A percentile compares a stretch with the other conserved stretches of the same genome.
These are phyloP conservation scores for Malthinus seriepunctatus DNA, from an alignment of 2,888 invertebrate genomes.

Conservation along the genomic window DNA sequence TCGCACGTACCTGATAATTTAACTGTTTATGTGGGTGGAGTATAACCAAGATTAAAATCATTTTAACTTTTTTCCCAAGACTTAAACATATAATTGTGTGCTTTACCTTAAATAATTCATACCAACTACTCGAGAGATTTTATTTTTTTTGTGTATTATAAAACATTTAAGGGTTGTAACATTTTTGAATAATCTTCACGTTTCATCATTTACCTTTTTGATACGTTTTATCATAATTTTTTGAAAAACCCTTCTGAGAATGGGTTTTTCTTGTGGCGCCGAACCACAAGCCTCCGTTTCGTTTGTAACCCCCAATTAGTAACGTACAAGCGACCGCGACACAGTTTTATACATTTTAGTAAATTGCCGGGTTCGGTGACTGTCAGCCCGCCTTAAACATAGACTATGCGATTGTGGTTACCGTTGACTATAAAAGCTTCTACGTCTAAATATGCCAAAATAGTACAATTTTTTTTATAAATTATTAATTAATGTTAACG, in stretches of 20 bases:
- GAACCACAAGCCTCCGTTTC: conserved; percentile 30
- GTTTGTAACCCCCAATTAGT: conserved; percentile 37
- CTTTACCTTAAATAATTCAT: conserved; percentile 21
- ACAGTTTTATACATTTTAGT: conserved; percentile 50
- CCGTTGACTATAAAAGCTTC: background rate
- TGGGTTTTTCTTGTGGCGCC: conserved; percentile 29
- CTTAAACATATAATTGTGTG: conserved; percentile 35
- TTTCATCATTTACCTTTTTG: background rate
- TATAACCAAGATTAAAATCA: conserved; percentile 45
- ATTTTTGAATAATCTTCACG: background rate
- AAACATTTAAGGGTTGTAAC: background rate
- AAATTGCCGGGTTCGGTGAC: conserved; percentile 54
- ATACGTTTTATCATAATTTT: background rate
- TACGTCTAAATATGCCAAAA: conserved; percentile 7
- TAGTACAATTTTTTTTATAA: background rate
- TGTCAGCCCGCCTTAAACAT: conserved; percentile 55
- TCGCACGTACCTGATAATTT: conserved; percentile 49
- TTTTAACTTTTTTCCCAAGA: conserved; percentile 43
- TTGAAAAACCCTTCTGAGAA: conserved; percentile 11
- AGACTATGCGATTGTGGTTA: conserved; percentile 38
- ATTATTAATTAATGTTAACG: background rate
- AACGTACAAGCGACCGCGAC: conserved; percentile 35
- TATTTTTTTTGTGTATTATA: background rate
- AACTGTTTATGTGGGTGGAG: conserved; percentile 52
- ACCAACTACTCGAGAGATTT: conserved; percentile 9